phyloP scores from a whole-genome alignment of 2,113 vertebrate genomes.

The Pygoscelis adeliae region DNA sequence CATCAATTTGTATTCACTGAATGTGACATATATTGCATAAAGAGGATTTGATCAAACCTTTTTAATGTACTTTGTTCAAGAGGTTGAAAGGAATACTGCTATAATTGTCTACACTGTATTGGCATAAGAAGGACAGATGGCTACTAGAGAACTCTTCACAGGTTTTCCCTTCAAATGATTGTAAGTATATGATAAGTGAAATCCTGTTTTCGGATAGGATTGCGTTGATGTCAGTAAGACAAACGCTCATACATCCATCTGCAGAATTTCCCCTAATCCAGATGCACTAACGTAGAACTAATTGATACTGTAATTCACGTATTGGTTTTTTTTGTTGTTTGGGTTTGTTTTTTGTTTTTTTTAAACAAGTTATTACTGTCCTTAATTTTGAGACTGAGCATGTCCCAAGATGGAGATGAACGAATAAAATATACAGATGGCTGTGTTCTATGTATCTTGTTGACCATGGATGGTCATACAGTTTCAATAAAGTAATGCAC shows the following conservation, averaged over 20 bases:
- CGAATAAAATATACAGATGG: neutral
- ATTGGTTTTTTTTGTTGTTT: neutral
- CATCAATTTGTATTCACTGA: slow-evolving; percentile 48
- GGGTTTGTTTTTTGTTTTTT: neutral
- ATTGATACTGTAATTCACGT: neutral
- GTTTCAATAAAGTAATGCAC: neutral
- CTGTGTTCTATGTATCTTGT: neutral
- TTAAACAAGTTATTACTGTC: neutral
- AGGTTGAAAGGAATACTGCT: slow-evolving; percentile 30
- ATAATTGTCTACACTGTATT: neutral
- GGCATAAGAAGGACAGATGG: neutral
- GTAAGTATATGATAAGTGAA: neutral
- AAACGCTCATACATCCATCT: neutral
- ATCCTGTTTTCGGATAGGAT: neutral
- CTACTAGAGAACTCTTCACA: neutral
- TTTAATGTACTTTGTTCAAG: slow-evolving; percentile 34
- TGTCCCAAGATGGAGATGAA: neutral
- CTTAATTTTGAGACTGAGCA: neutral
- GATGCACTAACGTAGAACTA: neutral
- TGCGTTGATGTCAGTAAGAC: neutral
- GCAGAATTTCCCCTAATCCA: neutral
- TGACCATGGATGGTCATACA: neutral
- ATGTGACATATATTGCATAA: slow-evolving; percentile 37
- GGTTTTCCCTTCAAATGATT: neutral
- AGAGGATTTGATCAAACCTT: slow-evolving; percentile 39